Evolutionary conservation across 2,888 invertebrate genomes (phyloP).

Genomic region (Urechis unicinctus): DNA sequence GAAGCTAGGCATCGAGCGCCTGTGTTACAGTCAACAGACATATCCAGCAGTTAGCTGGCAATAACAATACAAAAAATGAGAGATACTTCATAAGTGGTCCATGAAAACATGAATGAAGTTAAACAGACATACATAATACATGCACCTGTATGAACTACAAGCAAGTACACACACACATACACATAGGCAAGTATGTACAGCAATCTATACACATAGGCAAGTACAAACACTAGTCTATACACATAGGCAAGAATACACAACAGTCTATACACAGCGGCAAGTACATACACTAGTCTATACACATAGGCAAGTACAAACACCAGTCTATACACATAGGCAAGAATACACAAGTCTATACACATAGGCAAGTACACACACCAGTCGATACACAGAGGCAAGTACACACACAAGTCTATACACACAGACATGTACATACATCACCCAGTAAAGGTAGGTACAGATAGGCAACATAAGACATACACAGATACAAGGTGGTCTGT

Average conservation of each 20-base stretch:
- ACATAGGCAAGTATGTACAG: neutral
- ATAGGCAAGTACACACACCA: neutral
- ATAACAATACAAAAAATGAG: too few relatives aligned
- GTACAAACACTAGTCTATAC: neutral
- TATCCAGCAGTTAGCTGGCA: too few relatives aligned
- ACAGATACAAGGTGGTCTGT: too few relatives aligned
- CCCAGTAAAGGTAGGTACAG: neutral
- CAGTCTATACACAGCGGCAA: neutral
- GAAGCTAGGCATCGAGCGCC: too few relatives aligned
- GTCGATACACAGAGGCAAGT: neutral
- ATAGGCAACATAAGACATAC: neutral
- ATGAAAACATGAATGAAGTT: too few relatives aligned
- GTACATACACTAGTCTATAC: neutral
- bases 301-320: neutral
- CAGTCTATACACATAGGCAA: neutral
- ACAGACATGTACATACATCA: neutral
- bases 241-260: neutral
- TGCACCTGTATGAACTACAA: neutral
- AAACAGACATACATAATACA: neutral
- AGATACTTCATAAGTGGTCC: too few relatives aligned
- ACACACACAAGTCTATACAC: neutral
- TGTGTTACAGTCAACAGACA: too few relatives aligned
- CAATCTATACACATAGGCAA: neutral
- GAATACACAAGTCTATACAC: neutral
- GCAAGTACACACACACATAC: neutral